These are phyloP conservation scores for Sipha flava DNA, from an alignment of 1,140 invertebrate species.

Conservation along the genomic window DNA sequence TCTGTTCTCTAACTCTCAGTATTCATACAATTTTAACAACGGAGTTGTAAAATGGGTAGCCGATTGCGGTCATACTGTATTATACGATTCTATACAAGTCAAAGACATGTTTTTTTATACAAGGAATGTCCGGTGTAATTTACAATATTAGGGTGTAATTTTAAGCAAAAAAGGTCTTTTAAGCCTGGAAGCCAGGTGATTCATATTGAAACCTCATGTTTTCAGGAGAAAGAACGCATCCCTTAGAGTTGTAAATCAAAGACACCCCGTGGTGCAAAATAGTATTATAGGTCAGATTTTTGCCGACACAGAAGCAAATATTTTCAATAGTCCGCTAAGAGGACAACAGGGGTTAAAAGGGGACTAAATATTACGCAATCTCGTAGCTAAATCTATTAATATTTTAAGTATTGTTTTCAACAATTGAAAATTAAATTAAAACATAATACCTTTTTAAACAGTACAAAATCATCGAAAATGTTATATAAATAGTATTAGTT, in stretches of 20 bases:
- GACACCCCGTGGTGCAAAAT: conserved; percentile 28
- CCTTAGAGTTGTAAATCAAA: conserved; percentile 2
- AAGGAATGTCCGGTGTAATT: conserved; percentile 18
- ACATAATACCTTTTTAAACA: too few relatives aligned
- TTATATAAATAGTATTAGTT: too few relatives aligned
- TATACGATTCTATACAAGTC: conserved; percentile 16
- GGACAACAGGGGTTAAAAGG: neutral
- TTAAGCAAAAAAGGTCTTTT: conserved; percentile 18
- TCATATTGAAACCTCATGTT: conserved; percentile 2
- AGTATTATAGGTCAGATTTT: conserved; percentile 28
- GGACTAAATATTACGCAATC: neutral
- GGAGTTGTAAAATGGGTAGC: conserved; percentile 3
- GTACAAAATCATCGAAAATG: too few relatives aligned
- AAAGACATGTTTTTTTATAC: neutral
- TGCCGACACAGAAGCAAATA: conserved; percentile 12
- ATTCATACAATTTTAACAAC: neutral
- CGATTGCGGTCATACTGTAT: neutral
- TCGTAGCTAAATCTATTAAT: neutral
- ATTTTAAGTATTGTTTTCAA: neutral
- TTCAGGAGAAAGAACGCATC: conserved; percentile 6
- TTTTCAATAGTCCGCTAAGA: neutral
- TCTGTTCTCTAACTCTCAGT: neutral
- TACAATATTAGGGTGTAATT: conserved; percentile 32
- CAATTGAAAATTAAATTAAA: neutral
- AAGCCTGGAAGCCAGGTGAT: conserved; percentile 20